Percentiles rank a stretch among this genome's conserved stretches.
These are phyloP conservation scores for Aphidius gifuensis DNA, from an alignment of 1,140 invertebrate species.

Conservation along the genomic window DNA sequence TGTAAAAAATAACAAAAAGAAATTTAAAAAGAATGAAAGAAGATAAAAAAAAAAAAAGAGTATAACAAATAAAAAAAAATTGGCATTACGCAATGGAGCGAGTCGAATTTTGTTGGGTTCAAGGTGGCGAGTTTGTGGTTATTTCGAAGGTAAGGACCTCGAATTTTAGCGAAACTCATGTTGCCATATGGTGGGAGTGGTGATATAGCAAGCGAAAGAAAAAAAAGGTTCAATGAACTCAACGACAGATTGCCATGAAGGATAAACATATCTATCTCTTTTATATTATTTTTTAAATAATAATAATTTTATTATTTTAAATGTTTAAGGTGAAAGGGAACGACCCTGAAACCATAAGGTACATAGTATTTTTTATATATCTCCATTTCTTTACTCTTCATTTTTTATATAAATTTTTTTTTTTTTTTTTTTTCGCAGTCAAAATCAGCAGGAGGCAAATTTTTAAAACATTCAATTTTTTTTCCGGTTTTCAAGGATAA, in stretches of 20 bases:
- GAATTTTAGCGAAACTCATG: neutral
- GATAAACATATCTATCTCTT: neutral
- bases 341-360: constrained; percentile 3
- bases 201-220: neutral
- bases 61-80: too few relatives aligned
- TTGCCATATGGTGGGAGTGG: too few relatives aligned
- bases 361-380: neutral
- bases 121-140: neutral
- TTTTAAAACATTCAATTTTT: too few relatives aligned
- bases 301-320: too few relatives aligned
- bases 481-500: too few relatives aligned
- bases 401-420: too few relatives aligned
- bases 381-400: neutral
- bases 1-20: too few relatives aligned
- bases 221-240: constrained; percentile 18
- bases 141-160: neutral
- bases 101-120: neutral
- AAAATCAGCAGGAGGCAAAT: too few relatives aligned
- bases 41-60: too few relatives aligned
- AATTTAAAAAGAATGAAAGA: too few relatives aligned
- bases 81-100: neutral
- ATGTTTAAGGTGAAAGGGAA: constrained; percentile 10
- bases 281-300: too few relatives aligned
- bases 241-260: constrained; percentile 4
- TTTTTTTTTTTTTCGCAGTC: too few relatives aligned